phyloP scores from a whole-genome alignment of 2,888 invertebrate species.

The Caenorhabditis plicata region DNA sequence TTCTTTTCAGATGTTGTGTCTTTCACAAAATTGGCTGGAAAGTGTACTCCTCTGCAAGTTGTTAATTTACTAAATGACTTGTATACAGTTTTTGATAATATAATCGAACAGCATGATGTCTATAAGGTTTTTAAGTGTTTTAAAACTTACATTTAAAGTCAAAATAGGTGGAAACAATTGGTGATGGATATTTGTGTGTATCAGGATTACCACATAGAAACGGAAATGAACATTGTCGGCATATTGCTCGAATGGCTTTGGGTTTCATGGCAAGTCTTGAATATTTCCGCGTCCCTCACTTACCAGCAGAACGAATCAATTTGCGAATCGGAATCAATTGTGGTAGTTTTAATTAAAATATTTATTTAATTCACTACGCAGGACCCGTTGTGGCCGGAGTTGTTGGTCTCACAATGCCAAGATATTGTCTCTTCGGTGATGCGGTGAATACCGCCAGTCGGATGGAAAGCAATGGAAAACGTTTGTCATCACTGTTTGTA shows the following conservation, averaged over 20 bases:
- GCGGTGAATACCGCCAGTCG: conserved; percentile 53
- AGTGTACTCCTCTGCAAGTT: conserved; percentile 56
- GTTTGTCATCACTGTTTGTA: not conserved
- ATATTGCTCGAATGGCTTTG: conserved; percentile 40
- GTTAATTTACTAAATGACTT: conserved; percentile 59
- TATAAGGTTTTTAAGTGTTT: conserved; percentile 62
- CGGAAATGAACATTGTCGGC: conserved; percentile 43
- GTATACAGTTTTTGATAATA: conserved; percentile 58
- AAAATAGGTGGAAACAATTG: conserved; percentile 37
- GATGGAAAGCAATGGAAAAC: conserved; percentile 46
- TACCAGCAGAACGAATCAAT: conserved; percentile 45
- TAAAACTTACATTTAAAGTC: too few species aligned
- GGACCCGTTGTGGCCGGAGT: conserved; percentile 50
- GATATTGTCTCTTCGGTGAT: conserved; percentile 56
- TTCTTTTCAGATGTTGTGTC: conserved; percentile 64
- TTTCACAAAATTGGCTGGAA: conserved; percentile 55
- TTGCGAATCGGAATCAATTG: conserved; percentile 50
- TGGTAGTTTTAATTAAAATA: conserved; percentile 7
- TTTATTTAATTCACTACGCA: not conserved
- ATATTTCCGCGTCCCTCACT: conserved; percentile 38
- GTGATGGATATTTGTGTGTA: conserved; percentile 50
- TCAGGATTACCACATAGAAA: conserved; percentile 52
- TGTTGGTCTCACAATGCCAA: conserved; percentile 53
- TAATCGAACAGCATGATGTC: conserved; percentile 61
- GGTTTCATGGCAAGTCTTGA: conserved; percentile 32